A percentile compares a stretch with the other conserved stretches of the same genome.
Evolutionary conservation across 2,797 vertebrate species (phyloP).

Genomic region (Crenichthys baileyi): DNA sequence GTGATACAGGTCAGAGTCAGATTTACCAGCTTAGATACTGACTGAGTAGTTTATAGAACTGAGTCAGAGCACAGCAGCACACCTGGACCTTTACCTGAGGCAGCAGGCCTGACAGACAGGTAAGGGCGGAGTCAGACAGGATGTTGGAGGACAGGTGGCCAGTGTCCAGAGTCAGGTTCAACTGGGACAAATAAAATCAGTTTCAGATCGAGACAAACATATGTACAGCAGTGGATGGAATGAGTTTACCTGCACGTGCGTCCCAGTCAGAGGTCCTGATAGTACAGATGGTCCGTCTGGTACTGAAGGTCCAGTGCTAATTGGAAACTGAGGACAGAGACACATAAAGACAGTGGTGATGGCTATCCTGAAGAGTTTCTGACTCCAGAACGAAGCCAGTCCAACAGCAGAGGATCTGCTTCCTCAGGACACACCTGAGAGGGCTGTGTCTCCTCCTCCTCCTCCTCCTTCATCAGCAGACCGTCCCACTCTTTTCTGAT

Average conservation of each 20-base stretch:
- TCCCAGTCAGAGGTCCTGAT: constrained; percentile 1
- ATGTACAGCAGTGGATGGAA: too few relatives aligned
- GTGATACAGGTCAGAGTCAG: background rate
- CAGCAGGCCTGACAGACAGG: constrained; percentile 5
- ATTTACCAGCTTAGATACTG: background rate
- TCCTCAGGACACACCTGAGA: constrained; percentile 3
- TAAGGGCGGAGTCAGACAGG: constrained; percentile 18
- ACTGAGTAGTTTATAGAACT: too few relatives aligned
- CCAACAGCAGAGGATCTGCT: too few relatives aligned
- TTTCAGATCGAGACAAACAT: background rate
- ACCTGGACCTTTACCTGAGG: background rate
- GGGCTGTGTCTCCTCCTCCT: background rate
- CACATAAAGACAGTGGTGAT: background rate
- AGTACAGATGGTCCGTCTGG: too few relatives aligned
- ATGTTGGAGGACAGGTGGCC: constrained; percentile 2
- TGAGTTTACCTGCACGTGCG: constrained; percentile 10
- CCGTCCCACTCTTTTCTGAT: background rate
- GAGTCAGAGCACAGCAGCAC: background rate
- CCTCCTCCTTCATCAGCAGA: background rate
- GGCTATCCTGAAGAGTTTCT: background rate
- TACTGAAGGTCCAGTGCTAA: background rate
- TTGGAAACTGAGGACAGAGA: background rate
- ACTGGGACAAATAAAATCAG: background rate
- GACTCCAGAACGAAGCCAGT: background rate
- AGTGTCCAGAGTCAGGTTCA: constrained; percentile 8